Evolutionary conservation across 2,888 invertebrate species (phyloP), one percentile per base, ranked within the genome.

Genomic region (Drosophila atroscutellata): DNA sequence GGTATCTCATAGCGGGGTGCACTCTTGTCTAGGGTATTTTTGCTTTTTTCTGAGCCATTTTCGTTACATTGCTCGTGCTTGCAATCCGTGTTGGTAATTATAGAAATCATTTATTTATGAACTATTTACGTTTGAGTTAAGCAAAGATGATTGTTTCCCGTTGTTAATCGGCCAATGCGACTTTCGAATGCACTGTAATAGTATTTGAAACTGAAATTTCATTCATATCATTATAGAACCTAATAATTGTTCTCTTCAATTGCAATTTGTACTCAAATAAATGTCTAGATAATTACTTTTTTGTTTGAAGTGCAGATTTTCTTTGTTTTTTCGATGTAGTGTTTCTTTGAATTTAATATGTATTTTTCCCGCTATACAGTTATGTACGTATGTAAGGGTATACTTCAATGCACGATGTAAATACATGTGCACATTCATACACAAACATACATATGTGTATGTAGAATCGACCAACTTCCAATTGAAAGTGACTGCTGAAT

Each of bases 61-160:
- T 52, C 49, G 37, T 66, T 55, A 39, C 50, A 54, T 49, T 60
- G 56, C 49, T 28, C 34, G 47, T 52, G 39, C 24, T 71, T 59
- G 61, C 49, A 58, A 34, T 45, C 65, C 67, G 72, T 72, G 78
- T 64, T 56, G 70, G 30, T 85, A 78, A 81, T 82, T 85, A 85
- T 67, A 73, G 60, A 72, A 79, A 85, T 85, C 66, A 79, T 85
- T 86, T 76, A 71, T 82, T 82, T 82, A 82, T 81, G 85, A 78
- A 78, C 81, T 72, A 78, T 78, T 81, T 81, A 78, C 72, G 78
- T 85, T 82, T 34, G 67, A 77, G 84, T 74, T 68, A 68, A 54
- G 66, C 61, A 45, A 63, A 67, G 56, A 55, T 72, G 64, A 81
- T 69, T 58, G 60, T 24, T 69, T 49, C 54, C 36, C 39, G 54